Conservation (phyloP, 2,888 invertebrate species). For the Cheilosia grossa region DNA sequence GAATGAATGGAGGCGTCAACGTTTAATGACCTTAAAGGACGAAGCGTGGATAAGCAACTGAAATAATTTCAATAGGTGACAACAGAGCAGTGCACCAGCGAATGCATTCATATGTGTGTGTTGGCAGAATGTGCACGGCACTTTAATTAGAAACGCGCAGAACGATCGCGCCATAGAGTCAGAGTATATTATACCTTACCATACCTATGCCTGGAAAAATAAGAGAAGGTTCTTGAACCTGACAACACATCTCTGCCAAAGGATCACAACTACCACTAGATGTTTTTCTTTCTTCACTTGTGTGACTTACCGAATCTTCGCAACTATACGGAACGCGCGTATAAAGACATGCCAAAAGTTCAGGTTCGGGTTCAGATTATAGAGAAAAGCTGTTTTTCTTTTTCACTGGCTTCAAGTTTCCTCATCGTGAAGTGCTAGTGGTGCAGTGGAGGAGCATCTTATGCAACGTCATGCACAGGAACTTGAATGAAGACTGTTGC, state of each 20-base stretch:
- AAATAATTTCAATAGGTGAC: conserved; percentile 72
- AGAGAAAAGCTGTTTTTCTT: conserved; percentile 4
- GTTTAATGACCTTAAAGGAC: conserved; percentile 82
- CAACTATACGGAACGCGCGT: neutral
- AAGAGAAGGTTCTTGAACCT: conserved; percentile 61
- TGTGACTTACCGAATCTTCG: conserved; percentile 55
- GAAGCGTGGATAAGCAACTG: conserved; percentile 75
- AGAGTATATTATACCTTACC: too few species aligned
- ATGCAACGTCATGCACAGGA: conserved; percentile 69
- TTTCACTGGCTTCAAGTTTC: conserved; percentile 43
- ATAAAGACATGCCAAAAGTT: conserved; percentile 51
- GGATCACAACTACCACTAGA: conserved; percentile 36
- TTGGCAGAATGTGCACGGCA: conserved; percentile 60
- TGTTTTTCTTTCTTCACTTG: conserved; percentile 6
- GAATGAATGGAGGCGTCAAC: conserved; percentile 75
- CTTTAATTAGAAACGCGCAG: conserved; percentile 63
- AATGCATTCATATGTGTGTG: conserved; percentile 6
- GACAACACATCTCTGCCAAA: conserved; percentile 39
- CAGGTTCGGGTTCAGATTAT: conserved; percentile 52
- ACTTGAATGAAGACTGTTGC: conserved; percentile 53
- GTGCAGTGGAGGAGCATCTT: conserved; percentile 46
- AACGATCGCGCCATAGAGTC: conserved; percentile 44
- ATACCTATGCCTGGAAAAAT: neutral
- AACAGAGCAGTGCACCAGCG: conserved; percentile 5
- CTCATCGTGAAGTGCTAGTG: neutral